Evolutionary conservation across 2,113 vertebrate species (phyloP).

Genomic region (Telmatochromis sp.): DNA sequence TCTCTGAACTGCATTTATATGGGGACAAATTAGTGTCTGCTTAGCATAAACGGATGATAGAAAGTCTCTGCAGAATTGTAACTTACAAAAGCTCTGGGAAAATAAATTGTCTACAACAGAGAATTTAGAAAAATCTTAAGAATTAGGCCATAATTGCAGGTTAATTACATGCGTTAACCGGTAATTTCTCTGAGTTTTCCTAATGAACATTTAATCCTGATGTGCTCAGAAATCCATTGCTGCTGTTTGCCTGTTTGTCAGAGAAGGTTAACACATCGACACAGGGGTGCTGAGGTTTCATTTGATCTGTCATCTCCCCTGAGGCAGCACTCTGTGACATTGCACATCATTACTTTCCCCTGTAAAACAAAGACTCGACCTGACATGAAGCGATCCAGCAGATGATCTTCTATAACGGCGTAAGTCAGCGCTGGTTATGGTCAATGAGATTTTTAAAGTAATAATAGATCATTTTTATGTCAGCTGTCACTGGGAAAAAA

Average conservation of each 20-base stretch:
- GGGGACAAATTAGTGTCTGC: not conserved
- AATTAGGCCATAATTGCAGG: not conserved
- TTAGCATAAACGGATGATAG: not conserved
- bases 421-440: not conserved
- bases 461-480: not conserved
- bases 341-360: not conserved
- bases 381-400: not conserved
- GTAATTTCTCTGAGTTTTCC: not conserved
- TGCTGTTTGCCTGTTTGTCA: not conserved
- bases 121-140: not conserved
- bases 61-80: not conserved
- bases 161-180: not conserved
- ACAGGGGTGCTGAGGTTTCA: not conserved
- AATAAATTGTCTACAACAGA: not conserved
- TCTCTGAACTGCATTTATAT: not conserved
- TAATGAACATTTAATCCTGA: not conserved
- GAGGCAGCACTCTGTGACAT: not conserved
- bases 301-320: not conserved
- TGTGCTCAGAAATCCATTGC: not conserved
- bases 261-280: slow-evolving; percentile 10
- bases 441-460: not conserved
- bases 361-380: not conserved
- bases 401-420: not conserved
- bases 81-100: not conserved
- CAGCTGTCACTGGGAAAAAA: not conserved